phyloP scores from a whole-genome alignment of 2,888 invertebrate species.

The Acanthococcus lagerstroemiae region DNA sequence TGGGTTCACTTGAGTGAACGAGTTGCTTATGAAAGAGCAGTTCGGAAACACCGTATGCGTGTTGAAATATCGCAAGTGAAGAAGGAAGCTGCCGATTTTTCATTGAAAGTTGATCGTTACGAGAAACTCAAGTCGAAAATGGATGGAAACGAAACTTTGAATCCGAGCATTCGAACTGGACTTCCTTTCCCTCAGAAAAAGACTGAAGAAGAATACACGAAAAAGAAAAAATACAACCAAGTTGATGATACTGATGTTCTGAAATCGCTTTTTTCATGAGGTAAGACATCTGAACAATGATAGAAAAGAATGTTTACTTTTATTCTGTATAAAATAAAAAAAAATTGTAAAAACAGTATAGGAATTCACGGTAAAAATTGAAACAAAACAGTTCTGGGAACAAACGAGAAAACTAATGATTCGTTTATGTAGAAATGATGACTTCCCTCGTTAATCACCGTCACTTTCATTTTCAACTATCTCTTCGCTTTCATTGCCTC shows the following conservation, averaged over 20 bases:
- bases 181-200: neutral
- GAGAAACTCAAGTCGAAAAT: conserved; percentile 20
- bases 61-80: conserved; percentile 86
- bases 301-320: neutral
- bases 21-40: conserved; percentile 82
- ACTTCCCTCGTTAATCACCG: neutral
- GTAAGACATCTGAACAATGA: neutral
- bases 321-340: neutral
- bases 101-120: conserved; percentile 57
- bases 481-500: neutral
- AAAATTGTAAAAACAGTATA: neutral
- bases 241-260: neutral
- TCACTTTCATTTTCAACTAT: neutral
- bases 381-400: neutral
- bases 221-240: neutral
- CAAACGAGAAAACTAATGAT: neutral
- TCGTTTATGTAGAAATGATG: neutral
- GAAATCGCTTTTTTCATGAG: neutral
- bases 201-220: neutral
- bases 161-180: neutral
- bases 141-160: neutral
- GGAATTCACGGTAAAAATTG: no score
- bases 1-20: conserved; percentile 93
- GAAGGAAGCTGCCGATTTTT: conserved; percentile 78
- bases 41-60: conserved; percentile 71